Percentiles rank a stretch among this genome's conserved stretches.
Conservation (phyloP, 2,113 vertebrate genomes). For the Clarias magur region DNA sequence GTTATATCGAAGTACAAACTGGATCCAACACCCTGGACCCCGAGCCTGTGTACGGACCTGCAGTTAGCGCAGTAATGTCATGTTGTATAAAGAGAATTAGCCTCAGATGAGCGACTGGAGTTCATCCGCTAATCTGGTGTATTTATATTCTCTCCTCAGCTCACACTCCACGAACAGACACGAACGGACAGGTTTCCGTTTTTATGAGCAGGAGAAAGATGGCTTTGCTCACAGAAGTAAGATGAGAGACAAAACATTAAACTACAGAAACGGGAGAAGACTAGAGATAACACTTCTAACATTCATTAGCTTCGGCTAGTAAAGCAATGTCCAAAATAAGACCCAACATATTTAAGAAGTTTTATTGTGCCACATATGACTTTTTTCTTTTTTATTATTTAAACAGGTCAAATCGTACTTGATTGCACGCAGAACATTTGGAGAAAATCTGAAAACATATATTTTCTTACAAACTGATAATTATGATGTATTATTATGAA, state of each 20-base stretch:
- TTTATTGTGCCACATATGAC: neutral
- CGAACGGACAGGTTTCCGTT: neutral
- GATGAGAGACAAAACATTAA: neutral
- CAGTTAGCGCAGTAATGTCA: neutral
- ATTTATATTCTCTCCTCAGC: conserved; percentile 46
- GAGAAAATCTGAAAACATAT: no score
- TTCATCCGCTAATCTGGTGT: conserved; percentile 49
- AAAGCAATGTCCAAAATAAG: neutral
- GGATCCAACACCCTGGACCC: neutral
- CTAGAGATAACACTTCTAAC: neutral
- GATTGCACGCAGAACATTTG: no score
- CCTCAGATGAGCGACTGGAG: conserved; percentile 9
- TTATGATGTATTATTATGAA: no score
- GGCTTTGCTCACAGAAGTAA: neutral
- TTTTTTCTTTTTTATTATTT: neutral
- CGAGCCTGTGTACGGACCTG: neutral
- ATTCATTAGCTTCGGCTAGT: neutral
- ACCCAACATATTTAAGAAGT: neutral
- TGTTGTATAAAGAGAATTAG: conserved; percentile 24
- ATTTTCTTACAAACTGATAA: no score
- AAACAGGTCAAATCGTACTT: no score
- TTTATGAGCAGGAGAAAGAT: conserved; percentile 11
- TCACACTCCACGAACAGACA: neutral
- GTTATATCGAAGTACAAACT: neutral
- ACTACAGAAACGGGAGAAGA: neutral